Evolutionary conservation across 2,113 vertebrate genomes (phyloP), one percentile per base, ranked within the genome.

Genomic region (Ceyx melanurus): DNA sequence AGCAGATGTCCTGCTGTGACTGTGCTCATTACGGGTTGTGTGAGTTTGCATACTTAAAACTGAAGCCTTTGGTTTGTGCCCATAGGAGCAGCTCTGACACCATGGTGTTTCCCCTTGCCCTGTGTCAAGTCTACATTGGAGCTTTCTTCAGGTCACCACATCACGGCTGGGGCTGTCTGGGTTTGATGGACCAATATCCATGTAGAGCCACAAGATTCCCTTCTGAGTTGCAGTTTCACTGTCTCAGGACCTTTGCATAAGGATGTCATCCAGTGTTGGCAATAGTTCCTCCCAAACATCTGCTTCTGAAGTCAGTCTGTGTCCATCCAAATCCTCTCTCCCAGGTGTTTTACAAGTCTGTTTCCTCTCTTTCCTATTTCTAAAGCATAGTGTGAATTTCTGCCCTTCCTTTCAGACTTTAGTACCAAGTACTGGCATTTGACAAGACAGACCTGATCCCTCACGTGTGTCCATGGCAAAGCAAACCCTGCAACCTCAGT

Each of bases 41-140:
- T 45, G 23, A 13, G 2, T 58, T 14, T n/a, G 72, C 22, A 14
- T 23, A 19, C 35, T 66, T 37, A 70, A 75, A 67, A 18, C 8
- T 0, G 0, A 0, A 82, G 50, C 11, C 31, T 51, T 3, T 0
- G 29, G 23, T 3, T 9, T 3, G 4, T 11, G 5, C 17, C 11
- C 5, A 53, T 7, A 31, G 54, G 35, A 45, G 4, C 16, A 45
- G 6, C 33, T 70, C 37, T 23, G 11, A 5, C 66, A 7, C 14
- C 13, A 56, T 46, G 20, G 25, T 7, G 1, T 1, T 7, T 15
- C 13, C 1, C 6, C 42, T 22, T 15, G 12, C 1, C 6, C 42
- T 22, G 4, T 2, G 0, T 11, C 13, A 35, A 25, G 42, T 54
- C 7, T 54, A 9, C 1, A 0, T 0, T 42, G 23, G 40, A 56